Evolutionary conservation across 2,797 vertebrate species (phyloP).

Genomic region (Pseudochromis fuscus): DNA sequence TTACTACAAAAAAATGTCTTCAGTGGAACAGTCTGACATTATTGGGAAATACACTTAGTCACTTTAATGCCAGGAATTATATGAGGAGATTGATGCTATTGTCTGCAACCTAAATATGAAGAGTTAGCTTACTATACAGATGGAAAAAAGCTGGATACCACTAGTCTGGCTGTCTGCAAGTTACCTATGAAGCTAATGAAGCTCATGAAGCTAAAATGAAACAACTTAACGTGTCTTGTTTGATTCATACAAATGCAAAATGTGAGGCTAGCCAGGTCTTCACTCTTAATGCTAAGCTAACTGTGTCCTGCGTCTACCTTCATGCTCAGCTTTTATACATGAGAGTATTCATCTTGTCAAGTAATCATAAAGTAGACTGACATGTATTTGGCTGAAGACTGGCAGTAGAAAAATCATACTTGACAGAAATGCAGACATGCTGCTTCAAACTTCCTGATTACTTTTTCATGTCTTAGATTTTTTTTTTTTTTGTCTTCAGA

Average conservation of each 20-base stretch:
- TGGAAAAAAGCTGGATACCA: neutral
- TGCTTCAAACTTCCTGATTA: conserved; percentile 40
- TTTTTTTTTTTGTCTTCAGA: conserved; percentile 6
- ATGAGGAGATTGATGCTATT: neutral
- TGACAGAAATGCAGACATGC: conserved; percentile 35
- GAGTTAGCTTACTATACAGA: neutral
- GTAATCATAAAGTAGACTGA: neutral
- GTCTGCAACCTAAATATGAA: neutral
- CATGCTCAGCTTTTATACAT: neutral
- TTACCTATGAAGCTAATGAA: neutral
- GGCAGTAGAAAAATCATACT: conserved; percentile 26
- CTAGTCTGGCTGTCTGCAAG: neutral
- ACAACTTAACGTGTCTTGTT: neutral
- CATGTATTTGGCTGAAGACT: neutral
- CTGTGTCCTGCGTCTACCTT: neutral
- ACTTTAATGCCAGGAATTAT: neutral
- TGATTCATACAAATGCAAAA: neutral
- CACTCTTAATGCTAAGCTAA: neutral
- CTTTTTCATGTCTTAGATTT: conserved; percentile 53
- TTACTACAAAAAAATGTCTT: neutral
- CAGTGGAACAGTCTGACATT: neutral
- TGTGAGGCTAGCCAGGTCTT: no score
- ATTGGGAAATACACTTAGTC: neutral
- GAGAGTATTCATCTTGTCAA: neutral
- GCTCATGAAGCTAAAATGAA: neutral